phyloP scores from a whole-genome alignment of 2,113 vertebrate species.

The Istiophorus platypterus region DNA sequence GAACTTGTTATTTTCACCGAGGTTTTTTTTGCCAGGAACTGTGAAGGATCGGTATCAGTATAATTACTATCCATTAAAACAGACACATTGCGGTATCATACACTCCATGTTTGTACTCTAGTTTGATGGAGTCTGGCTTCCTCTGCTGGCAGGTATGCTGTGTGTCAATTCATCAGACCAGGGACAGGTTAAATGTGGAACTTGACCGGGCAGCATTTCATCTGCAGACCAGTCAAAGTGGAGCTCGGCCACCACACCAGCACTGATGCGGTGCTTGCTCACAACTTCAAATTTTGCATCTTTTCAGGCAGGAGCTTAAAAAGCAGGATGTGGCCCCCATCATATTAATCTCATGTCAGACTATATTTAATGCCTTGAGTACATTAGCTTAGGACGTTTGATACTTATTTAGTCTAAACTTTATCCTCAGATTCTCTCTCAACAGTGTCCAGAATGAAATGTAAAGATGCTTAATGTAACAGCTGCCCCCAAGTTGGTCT shows the following conservation, averaged over 20 bases:
- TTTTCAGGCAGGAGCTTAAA: slow-evolving; percentile 62
- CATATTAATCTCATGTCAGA: slow-evolving; percentile 73
- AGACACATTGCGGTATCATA: too few relatives aligned
- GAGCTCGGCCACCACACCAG: slow-evolving; percentile 76
- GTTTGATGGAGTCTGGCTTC: slow-evolving; percentile 4
- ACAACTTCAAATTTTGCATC: slow-evolving; percentile 75
- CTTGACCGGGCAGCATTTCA: slow-evolving; percentile 64
- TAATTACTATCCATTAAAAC: too few relatives aligned
- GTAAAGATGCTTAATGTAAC: not conserved
- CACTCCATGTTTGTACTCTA: not conserved
- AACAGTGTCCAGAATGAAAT: not conserved
- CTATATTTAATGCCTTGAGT: not conserved
- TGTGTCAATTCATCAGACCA: slow-evolving; percentile 65
- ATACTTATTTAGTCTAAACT: too few relatives aligned
- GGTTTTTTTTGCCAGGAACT: too few relatives aligned
- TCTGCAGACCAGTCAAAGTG: slow-evolving; percentile 67
- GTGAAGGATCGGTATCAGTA: too few relatives aligned
- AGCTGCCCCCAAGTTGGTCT: not conserved
- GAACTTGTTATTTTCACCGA: too few relatives aligned
- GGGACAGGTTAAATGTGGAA: slow-evolving; percentile 75
- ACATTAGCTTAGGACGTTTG: not conserved
- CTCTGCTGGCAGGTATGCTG: slow-evolving; percentile 63
- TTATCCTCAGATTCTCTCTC: not conserved
- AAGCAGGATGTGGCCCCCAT: slow-evolving; percentile 56
- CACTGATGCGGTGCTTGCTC: slow-evolving; percentile 67